A percentile compares a stretch with the other conserved stretches of the same genome.
phyloP scores from a whole-genome alignment of 92 coral and sea anemone species.

The Palythoa grandiflora region DNA sequence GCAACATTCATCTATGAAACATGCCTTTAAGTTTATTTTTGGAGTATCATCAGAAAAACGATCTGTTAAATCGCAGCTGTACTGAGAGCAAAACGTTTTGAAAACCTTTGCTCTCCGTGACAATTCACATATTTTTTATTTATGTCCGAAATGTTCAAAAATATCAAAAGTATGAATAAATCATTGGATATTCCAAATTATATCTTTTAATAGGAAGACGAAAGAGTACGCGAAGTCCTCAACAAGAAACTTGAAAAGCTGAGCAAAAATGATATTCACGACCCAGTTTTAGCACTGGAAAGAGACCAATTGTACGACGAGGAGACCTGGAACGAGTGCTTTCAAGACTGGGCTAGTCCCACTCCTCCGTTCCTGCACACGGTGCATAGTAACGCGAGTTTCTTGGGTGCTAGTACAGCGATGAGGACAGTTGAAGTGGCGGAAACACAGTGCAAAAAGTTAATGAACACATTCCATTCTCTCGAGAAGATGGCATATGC shows the following conservation, averaged over 20 bases:
- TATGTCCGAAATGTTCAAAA: too few species aligned
- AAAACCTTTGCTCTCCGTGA: too few species aligned
- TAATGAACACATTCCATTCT: constrained; percentile 80
- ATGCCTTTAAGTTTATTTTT: too few species aligned
- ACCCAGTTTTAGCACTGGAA: constrained; percentile 94
- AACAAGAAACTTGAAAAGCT: constrained; percentile 82
- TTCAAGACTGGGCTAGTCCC: constrained; percentile 78
- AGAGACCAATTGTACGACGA: constrained; percentile 91
- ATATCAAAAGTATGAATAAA: not conserved
- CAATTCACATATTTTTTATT: too few species aligned
- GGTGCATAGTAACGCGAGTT: constrained; percentile 81
- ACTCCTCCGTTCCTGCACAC: constrained; percentile 83
- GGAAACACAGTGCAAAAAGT: constrained; percentile 77
- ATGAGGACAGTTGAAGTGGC: constrained; percentile 92
- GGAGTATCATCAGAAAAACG: too few species aligned
- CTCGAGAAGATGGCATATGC: constrained; percentile 89
- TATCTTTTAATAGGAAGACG: constrained; percentile 85
- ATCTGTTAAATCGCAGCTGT: too few species aligned
- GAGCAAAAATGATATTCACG: constrained; percentile 67
- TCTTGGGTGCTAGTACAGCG: constrained; percentile 91
- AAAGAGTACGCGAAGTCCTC: constrained; percentile 73
- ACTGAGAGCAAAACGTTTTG: too few species aligned
- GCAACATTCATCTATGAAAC: too few species aligned
- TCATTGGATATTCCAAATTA: too few species aligned
- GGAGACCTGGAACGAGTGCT: constrained; percentile 88